Evolutionary conservation across 2,113 vertebrate species (phyloP), one percentile per base, ranked within the genome.

Genomic region (Cynoglossus semilaevis): DNA sequence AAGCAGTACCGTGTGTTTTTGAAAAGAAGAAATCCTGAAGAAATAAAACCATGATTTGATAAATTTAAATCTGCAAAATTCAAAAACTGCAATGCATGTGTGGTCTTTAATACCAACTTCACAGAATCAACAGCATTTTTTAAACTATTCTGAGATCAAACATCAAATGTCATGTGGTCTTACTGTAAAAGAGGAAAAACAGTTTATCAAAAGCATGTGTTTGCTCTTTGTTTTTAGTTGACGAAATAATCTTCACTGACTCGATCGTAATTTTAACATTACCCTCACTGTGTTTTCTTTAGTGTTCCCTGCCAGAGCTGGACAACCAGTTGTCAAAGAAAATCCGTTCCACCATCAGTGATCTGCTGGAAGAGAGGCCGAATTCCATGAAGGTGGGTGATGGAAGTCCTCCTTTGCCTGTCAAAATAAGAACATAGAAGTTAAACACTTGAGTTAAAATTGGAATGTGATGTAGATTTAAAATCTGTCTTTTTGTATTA

Each of bases 351-450:
- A 84, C 96, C 63, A 86, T 98, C 72, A 58, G 59, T 34, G 71
- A 50, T 14, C 86, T 96, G 67, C 91, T 93, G 43, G 87, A 88
- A 41, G 92, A 91, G 63, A 91, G 88, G 66, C 87, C 93, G 1
- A 89, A 92, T 79, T 93, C 93, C 0, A 96, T 96, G 95, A 97
- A 97, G 93, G 97, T 99, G 91, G 59, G 63, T 9, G 1, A 36
- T 34, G 0, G 9, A 7, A 3, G n/a, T 14, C 15, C 15, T 15
- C 44, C 22, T 64, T 12, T 67, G 71, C 15, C 51, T n/a, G n/a
- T n/a, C n/a, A n/a, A n/a, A n/a, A n/a, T n/a, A n/a, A n/a, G n/a
- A n/a, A n/a, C n/a, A n/a, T n/a, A n/a, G n/a, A n/a, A n/a, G n/a
- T n/a, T n/a, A n/a, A n/a, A 29, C 22, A 29, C n/a, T 29, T 29